Evolutionary conservation across 2,888 invertebrate species (phyloP), one percentile per base, ranked within the genome.

Genomic region (Cistogaster globosa): DNA sequence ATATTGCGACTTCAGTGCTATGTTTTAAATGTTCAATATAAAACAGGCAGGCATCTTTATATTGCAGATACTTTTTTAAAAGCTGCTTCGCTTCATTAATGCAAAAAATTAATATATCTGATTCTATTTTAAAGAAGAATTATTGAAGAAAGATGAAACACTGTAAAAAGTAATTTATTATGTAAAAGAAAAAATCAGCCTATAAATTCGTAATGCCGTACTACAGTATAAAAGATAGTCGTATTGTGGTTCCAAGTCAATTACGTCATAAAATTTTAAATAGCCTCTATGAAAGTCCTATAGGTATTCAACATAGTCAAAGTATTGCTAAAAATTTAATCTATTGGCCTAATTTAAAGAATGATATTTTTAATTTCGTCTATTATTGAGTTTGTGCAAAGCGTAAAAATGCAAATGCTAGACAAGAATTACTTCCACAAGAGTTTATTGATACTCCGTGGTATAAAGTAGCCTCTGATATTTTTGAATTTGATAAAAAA

Each of bases 241-340:
- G 51, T 4, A 76, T 83, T 45, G 55, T 82, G 7, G 45, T 85
- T 4, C 45, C 45, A 14, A 12, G 12, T 14, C 45, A 45, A 26
- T 57, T 81, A 48, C 75, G 80, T 53, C 60, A 22, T 1, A 60
- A 68, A 14, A 76, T 87, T 14, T 51, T 83, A 42, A 12, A 42
- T n/a, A n/a, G n/a, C n/a, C n/a, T n/a, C n/a, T n/a, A n/a, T 42
- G 82, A 81, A 36, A 72, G 83, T 26, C 84, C 84, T 22, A 72
- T 80, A 60, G 81, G 83, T 26, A 68, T 82, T 20, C 67, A 86
- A 16, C 60, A 71, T 1, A 75, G 67, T 48, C 83, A 77, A 20
- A 87, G 53, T 71, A 12, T 81, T 38, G 78, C 83, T 6, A 82
- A 63, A 74, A 45, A 57, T 26, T 51, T 78, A 14, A 63, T 26